A percentile compares a stretch with the other conserved stretches of the same genome.
These are phyloP conservation scores for Euspilapteryx auroguttella DNA, from an alignment of 2,888 invertebrate genomes.

Conservation along the genomic window DNA sequence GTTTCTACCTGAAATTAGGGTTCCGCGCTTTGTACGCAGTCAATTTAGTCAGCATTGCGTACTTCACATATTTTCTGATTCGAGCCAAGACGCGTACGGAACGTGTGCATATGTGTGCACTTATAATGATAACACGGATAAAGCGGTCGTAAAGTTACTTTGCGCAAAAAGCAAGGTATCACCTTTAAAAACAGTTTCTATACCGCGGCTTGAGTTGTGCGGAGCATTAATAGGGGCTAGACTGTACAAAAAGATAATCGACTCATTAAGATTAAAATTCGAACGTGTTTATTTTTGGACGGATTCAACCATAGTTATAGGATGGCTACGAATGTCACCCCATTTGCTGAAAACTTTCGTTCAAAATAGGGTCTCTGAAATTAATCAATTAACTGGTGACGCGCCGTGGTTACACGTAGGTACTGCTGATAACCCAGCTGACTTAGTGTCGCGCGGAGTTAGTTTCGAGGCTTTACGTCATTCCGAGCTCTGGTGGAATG, in stretches of 20 bases:
- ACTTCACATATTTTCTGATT: neutral
- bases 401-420: slow-evolving; percentile 5
- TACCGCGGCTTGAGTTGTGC: too few relatives aligned
- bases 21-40: neutral
- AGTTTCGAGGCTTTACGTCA: too few relatives aligned
- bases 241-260: neutral
- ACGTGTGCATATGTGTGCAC: neutral
- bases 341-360: neutral
- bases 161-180: too few relatives aligned
- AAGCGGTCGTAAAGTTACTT: neutral
- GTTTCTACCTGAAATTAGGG: neutral
- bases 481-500: too few relatives aligned
- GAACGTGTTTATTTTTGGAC: slow-evolving; percentile 1
- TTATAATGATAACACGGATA: neutral
- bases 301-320: too few relatives aligned
- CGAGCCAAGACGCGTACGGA: neutral
- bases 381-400: slow-evolving; percentile 9
- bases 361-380: slow-evolving; percentile 8
- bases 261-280: slow-evolving; percentile 2
- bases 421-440: too few relatives aligned
- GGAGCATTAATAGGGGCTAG: neutral
- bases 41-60: neutral
- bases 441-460: too few relatives aligned
- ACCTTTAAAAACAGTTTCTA: neutral
- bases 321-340: slow-evolving; percentile 3